Evolutionary conservation across 2,888 invertebrate genomes (phyloP), one percentile per base, ranked within the genome.

Genomic region (Caenorhabditis sp.): DNA sequence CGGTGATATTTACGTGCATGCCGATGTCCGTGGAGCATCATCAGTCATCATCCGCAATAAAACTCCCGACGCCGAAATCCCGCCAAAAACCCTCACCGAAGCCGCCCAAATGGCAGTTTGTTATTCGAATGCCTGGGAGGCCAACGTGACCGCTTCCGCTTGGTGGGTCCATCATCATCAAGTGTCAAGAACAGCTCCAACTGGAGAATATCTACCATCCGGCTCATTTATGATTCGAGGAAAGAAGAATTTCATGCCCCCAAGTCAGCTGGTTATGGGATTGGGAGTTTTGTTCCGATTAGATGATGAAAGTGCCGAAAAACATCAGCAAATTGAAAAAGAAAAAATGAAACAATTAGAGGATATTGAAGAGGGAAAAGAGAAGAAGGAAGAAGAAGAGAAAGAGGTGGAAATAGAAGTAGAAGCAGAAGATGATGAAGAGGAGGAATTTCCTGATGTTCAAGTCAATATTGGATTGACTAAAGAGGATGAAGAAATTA

Each of bases 41-140:
- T 96, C 95, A 82, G 90, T 99, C 31, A 71, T 85, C n/a, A 77
- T 85, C 12, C 76, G 76, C 43, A 80, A 78, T 56, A 70, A 71
- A n/a, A 56, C 69, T 14, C 71, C 65, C 1, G 64, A 64, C 10
- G 67, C 56, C 5, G 80, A 81, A 0, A 91, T 96, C 25, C 95
- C 97, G n/a, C 97, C 97, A 0, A 93, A 94, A 89, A 96, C 97
- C 0, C 90, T 99, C 53, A 92, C 93, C 75, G 99, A 99, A 90
- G 97, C 97, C 14, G 97, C 77, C 14, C 82, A 83, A 10, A 95
- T 97, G 92, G 97, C 97, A 1, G 93, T 97, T 49, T 94, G 94
- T 62, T 95, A 95, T 90, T 97, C 97, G 89, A 94, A 94, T 83
- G 97, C 97, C 0, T 99, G 99, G 99, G 96, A 97, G 83, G 95